Conservation (phyloP, 2,888 invertebrate species). For the Drosophila glabriapex region DNA sequence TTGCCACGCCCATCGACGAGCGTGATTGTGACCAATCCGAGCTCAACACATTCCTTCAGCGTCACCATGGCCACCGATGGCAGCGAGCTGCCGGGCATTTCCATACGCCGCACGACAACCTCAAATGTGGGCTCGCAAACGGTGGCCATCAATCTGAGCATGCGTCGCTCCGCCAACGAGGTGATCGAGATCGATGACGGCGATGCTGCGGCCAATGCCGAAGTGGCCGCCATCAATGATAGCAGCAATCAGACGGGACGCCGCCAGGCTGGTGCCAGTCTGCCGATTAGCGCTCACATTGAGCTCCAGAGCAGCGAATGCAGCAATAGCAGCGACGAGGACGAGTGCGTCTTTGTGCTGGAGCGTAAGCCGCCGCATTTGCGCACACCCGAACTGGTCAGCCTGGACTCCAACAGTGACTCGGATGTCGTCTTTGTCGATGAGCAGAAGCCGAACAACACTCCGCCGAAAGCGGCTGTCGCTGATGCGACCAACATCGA, state of each 20-base stretch:
- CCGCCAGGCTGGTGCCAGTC: slow-evolving; percentile 58
- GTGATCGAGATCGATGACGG: slow-evolving; percentile 80
- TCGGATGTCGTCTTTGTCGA: slow-evolving; percentile 85
- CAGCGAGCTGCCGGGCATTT: slow-evolving; percentile 74
- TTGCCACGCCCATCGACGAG: slow-evolving; percentile 62
- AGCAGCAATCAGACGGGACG: slow-evolving; percentile 46
- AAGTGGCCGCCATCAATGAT: slow-evolving; percentile 72
- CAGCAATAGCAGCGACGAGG: slow-evolving; percentile 65
- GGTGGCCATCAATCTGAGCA: slow-evolving; percentile 83
- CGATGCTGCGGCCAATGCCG: slow-evolving; percentile 71
- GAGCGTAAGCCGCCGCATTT: slow-evolving; percentile 85
- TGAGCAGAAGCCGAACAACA: slow-evolving; percentile 51
- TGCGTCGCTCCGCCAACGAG: slow-evolving; percentile 81
- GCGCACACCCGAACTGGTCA: slow-evolving; percentile 85
- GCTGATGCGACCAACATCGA: slow-evolving; percentile 6
- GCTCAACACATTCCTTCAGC: slow-evolving; percentile 77
- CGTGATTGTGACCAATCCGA: slow-evolving; percentile 74
- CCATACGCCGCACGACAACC: slow-evolving; percentile 68
- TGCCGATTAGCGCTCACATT: slow-evolving; percentile 79
- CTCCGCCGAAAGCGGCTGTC: slow-evolving; percentile 13
- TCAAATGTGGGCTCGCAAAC: slow-evolving; percentile 71
- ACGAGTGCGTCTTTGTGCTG: slow-evolving; percentile 84
- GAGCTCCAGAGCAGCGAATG: slow-evolving; percentile 78
- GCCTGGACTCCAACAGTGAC: slow-evolving; percentile 83
- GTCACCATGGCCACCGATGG: slow-evolving; percentile 77